Percentiles rank a stretch among this genome's conserved stretches.
phyloP scores from a whole-genome alignment of 2,888 invertebrate genomes.

The Orthosia gothica region DNA sequence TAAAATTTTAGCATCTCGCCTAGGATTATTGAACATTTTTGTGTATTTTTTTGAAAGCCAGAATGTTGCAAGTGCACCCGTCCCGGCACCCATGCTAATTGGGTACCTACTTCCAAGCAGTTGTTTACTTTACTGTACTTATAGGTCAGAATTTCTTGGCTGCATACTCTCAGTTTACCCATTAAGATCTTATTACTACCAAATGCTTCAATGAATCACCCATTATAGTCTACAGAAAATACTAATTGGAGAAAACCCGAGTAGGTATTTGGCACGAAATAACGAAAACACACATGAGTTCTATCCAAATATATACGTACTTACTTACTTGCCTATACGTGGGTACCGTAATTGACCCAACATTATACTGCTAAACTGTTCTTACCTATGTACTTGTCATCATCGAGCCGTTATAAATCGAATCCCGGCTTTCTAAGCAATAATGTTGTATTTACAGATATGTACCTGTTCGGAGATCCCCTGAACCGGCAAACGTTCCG shows the following conservation, averaged over 20 bases:
- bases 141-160: not conserved
- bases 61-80: no score
- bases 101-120: not conserved
- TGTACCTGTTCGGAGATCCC: conserved; percentile 94
- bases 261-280: conserved; percentile 15
- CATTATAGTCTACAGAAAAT: conserved; percentile 8
- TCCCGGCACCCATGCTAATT: no score
- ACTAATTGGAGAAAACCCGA: conserved; percentile 39
- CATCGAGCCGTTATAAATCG: not conserved
- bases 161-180: not conserved
- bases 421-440: conserved; percentile 1
- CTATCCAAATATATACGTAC: not conserved
- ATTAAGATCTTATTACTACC: not conserved
- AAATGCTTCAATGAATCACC: conserved; percentile 36
- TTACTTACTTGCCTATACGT: not conserved
- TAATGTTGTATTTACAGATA: conserved; percentile 91
- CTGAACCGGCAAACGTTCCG: conserved; percentile 96
- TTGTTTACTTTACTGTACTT: not conserved
- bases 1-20: no score
- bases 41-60: no score
- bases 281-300: conserved; percentile 5
- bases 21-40: no score
- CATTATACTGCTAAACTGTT: not conserved
- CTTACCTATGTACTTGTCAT: not conserved
- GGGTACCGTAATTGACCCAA: conserved; percentile 6